phyloP scores from a whole-genome alignment of 2,797 vertebrate species.

The Pangasius krempfi region DNA sequence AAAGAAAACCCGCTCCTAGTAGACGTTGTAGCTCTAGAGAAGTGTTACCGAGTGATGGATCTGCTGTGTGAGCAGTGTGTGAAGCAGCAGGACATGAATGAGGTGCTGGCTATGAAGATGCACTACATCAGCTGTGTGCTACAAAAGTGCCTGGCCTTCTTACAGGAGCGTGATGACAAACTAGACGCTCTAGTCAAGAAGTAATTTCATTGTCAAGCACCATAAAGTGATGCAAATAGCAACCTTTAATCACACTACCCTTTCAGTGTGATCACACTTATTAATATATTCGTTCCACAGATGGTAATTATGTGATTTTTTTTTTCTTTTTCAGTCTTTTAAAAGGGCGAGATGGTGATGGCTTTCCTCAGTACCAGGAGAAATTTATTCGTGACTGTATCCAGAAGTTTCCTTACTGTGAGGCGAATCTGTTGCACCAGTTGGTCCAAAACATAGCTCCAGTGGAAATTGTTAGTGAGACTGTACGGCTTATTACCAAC shows the following conservation, averaged over 20 bases:
- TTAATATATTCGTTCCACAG: constrained; percentile 3
- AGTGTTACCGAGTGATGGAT: constrained; percentile 89
- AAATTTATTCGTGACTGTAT: constrained; percentile 92
- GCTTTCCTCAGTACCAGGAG: constrained; percentile 91
- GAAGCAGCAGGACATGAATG: constrained; percentile 96
- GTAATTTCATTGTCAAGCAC: constrained; percentile 62
- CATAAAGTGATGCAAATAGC: not conserved
- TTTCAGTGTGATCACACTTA: not conserved
- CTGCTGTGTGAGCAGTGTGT: constrained; percentile 94
- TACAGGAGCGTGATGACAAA: constrained; percentile 85
- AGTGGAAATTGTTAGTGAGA: constrained; percentile 87
- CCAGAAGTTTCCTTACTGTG: constrained; percentile 91
- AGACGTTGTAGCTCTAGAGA: constrained; percentile 83
- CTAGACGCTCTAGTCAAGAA: constrained; percentile 88
- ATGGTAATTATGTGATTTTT: not conserved
- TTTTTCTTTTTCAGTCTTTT: constrained; percentile 77
- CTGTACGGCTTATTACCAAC: not conserved
- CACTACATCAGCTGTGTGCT: constrained; percentile 93
- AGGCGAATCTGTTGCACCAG: constrained; percentile 92
- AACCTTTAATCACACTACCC: not conserved
- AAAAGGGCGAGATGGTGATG: constrained; percentile 88
- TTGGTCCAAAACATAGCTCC: constrained; percentile 92
- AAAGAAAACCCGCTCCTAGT: constrained; percentile 89
- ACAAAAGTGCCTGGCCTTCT: constrained; percentile 85
- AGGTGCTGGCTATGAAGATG: constrained; percentile 96